phyloP scores from a whole-genome alignment of 2,888 invertebrate genomes.

The Heliconius charithonia region DNA sequence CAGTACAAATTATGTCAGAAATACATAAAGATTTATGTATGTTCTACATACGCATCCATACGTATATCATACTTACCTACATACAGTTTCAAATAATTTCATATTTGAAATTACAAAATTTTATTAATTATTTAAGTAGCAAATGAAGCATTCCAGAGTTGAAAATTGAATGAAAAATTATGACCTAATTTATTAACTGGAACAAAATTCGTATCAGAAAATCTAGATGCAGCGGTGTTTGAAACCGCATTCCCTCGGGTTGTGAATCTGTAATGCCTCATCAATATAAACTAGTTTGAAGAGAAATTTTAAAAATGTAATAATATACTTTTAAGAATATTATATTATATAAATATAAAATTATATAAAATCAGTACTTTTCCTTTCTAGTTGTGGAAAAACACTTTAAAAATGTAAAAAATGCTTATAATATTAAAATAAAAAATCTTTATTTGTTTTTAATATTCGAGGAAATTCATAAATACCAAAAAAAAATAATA shows the following conservation, averaged over 20 bases:
- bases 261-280: slow-evolving; percentile 25
- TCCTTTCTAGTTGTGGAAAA: no score
- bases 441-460: neutral
- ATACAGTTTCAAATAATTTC: neutral
- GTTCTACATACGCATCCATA: neutral
- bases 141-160: neutral
- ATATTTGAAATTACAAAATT: neutral
- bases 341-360: no score
- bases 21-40: neutral
- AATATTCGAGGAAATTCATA: no score
- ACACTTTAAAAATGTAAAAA: neutral
- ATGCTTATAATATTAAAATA: neutral
- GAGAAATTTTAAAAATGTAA: neutral
- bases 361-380: no score
- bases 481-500: no score
- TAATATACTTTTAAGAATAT: no score
- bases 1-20: no score
- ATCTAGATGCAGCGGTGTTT: slow-evolving; percentile 24
- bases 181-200: slow-evolving; percentile 22
- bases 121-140: neutral
- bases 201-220: slow-evolving; percentile 23
- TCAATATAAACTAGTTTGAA: slow-evolving; percentile 18
- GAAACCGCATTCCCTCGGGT: slow-evolving; percentile 27
- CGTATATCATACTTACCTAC: neutral
- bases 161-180: slow-evolving; percentile 10